A percentile compares a stretch with the other conserved stretches of the same genome.
Conservation (phyloP, 1,140 invertebrate species). For the Zophobas morio region DNA sequence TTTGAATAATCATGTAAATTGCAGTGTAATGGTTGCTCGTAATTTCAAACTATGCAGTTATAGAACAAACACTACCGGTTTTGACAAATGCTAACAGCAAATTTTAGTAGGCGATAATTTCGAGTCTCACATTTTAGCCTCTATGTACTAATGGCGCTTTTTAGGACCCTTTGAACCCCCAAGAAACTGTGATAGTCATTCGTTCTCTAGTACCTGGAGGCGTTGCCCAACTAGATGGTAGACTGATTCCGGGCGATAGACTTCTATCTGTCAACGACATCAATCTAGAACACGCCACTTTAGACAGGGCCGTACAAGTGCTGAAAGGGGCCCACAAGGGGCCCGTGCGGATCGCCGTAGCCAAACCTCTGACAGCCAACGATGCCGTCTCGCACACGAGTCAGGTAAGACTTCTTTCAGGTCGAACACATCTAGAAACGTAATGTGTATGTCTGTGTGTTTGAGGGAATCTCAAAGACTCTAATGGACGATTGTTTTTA, state of each 20-base stretch:
- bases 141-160: conserved; percentile 22
- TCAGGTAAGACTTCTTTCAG: conserved; percentile 70
- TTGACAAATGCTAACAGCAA: too few relatives aligned
- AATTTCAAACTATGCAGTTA: too few relatives aligned
- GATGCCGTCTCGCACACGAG: conserved; percentile 71
- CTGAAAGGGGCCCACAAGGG: conserved; percentile 85
- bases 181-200: conserved; percentile 91
- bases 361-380: conserved; percentile 87
- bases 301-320: conserved; percentile 88
- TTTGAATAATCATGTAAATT: too few relatives aligned
- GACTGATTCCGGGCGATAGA: conserved; percentile 88
- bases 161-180: conserved; percentile 84
- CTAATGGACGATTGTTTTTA: conserved; percentile 63
- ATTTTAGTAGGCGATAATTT: too few relatives aligned
- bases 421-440: conserved; percentile 9
- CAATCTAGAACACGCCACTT: conserved; percentile 80
- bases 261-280: conserved; percentile 88
- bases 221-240: conserved; percentile 85
- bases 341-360: conserved; percentile 85
- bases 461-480: conserved; percentile 35
- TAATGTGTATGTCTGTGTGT: conserved; percentile 52
- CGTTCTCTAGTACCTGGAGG: conserved; percentile 89
- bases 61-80: too few relatives aligned
- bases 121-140: too few relatives aligned
- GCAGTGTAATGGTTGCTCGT: too few relatives aligned